These are phyloP conservation scores for Peucedramus taeniatus DNA, from an alignment of 2,113 vertebrate genomes.

Conservation along the genomic window DNA sequence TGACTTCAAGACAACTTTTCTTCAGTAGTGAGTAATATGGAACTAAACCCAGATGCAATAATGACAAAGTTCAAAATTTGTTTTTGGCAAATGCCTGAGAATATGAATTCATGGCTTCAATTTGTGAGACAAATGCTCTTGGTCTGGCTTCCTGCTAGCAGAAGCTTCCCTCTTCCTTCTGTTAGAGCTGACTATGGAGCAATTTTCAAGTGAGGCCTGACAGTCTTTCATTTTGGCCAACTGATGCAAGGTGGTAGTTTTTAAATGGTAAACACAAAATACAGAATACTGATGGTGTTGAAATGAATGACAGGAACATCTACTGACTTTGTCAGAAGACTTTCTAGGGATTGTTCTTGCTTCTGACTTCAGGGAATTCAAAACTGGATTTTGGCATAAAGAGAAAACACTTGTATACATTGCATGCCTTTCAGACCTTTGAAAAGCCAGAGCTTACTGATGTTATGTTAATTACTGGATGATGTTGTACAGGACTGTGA, in stretches of 20 bases:
- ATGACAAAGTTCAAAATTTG: neutral
- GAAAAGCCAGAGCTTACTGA: neutral
- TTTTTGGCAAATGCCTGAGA: neutral
- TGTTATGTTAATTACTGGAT: slow-evolving; percentile 31
- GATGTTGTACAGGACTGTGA: slow-evolving; percentile 6
- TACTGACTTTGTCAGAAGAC: neutral
- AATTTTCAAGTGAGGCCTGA: neutral
- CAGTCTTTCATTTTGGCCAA: neutral
- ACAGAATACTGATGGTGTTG: neutral
- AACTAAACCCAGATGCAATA: neutral
- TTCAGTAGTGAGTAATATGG: neutral
- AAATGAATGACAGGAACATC: neutral
- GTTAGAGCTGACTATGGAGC: neutral
- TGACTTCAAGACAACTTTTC: neutral
- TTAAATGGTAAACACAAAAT: neutral
- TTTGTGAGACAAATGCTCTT: neutral
- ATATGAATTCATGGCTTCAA: neutral
- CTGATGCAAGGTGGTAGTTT: neutral
- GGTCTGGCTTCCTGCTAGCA: neutral
- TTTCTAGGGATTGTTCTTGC: neutral
- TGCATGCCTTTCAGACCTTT: slow-evolving; percentile 4
- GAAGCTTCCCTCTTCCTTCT: neutral
- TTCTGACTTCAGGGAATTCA: neutral
- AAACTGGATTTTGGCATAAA: neutral
- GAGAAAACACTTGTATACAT: neutral